phyloP scores from a whole-genome alignment of 2,797 vertebrate genomes.

The Platyrinchus mystaceus region DNA sequence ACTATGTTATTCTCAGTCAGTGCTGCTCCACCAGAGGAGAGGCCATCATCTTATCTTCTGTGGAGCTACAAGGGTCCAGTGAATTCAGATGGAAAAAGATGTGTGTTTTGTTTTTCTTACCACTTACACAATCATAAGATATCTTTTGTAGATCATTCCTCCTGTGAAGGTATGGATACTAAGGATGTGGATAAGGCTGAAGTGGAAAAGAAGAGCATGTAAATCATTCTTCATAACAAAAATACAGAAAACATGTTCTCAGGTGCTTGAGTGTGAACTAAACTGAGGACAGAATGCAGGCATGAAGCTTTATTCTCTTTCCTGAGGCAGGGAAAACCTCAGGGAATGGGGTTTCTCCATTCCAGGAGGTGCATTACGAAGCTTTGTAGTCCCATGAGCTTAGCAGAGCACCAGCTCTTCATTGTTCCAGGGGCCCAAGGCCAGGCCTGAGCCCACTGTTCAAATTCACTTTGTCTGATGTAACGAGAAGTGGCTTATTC shows the following conservation, averaged over 20 bases:
- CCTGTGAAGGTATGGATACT: not conserved
- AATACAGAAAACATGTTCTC: not conserved
- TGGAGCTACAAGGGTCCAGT: not conserved
- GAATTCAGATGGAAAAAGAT: not conserved
- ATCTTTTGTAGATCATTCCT: not conserved
- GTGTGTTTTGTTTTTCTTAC: rapidly evolving
- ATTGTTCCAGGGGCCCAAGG: not conserved
- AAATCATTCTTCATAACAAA: not conserved
- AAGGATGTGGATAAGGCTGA: not conserved
- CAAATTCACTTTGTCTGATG: not conserved
- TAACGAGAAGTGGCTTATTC: not conserved
- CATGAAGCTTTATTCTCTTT: not conserved
- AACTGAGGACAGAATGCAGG: not conserved
- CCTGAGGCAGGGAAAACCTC: not conserved
- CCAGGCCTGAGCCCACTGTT: not conserved
- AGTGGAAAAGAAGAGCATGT: not conserved
- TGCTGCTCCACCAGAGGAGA: not conserved
- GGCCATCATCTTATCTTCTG: not conserved
- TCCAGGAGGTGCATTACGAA: not conserved
- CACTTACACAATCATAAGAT: not conserved
- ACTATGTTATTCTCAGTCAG: rapidly evolving
- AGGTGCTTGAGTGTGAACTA: not conserved
- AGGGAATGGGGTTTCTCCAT: not conserved
- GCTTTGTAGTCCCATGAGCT: not conserved
- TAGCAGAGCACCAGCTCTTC: rapidly evolving